Evolutionary conservation across 2,888 invertebrate species (phyloP), one percentile per base, ranked within the genome.

Genomic region (Octodonta nipae): DNA sequence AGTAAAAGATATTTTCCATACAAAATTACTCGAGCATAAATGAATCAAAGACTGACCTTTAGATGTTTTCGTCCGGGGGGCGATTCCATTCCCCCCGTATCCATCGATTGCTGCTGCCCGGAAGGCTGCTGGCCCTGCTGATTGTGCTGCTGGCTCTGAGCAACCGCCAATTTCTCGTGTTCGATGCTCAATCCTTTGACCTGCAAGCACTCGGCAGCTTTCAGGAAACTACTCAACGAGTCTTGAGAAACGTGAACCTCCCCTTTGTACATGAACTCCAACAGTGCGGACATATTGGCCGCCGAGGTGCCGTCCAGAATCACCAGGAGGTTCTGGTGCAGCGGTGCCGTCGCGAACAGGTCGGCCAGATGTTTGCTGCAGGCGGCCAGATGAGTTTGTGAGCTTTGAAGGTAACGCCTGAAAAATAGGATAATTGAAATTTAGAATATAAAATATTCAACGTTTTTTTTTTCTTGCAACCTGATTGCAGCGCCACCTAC

Each of bases 201-300:
- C 75, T 87, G 87, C 54, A 87, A 71, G 64, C 82, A 84, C 66
- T 87, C 87, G 34, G 87, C 88, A 46, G 87, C 86, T 65, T 88
- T 87, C 43, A 88, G 75, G 61, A 88, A 88, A 64, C 86, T 85
- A 56, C 84, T 84, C 49, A 88, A 75, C 45, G 85, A 83, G 63
- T 88, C 87, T 66, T 88, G 87, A 51, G 86, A 86, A 54, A 88
- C 86, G 61, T 88, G 87, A 49, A 88, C 88, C 65, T 88, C 88
- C 37, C 88, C 88, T 61, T 87, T 87, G 69, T 88, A 88, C 88
- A 88, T 88, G 64, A 88, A 88, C 65, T 88, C 87, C 45, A 88
- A 71, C 45, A 88, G 71, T 27, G 87, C 86, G 44, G 85, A 80
- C 85, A 88, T 86, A 63, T 88, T 87, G 57, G 82, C 78, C 37